Conservation (phyloP, 2,888 invertebrate species). For the Drosophila anomalata region DNA sequence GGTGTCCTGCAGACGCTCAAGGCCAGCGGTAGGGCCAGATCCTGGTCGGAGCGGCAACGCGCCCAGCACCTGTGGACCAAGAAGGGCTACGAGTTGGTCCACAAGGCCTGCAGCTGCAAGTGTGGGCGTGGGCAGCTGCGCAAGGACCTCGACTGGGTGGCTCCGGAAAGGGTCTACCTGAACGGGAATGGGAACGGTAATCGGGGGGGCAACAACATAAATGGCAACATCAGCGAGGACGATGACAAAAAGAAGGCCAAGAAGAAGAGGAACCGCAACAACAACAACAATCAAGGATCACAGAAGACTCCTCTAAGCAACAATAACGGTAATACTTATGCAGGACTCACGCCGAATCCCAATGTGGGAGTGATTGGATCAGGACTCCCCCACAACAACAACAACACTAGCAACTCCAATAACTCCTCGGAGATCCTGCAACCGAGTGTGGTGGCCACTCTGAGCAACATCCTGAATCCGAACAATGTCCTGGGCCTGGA, state of each 20-base stretch:
- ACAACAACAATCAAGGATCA: slow-evolving; percentile 25
- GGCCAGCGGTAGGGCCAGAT: slow-evolving; percentile 94
- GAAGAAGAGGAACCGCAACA: slow-evolving; percentile 87
- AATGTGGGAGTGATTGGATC: slow-evolving; percentile 82
- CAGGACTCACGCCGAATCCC: slow-evolving; percentile 68
- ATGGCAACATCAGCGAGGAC: slow-evolving; percentile 82
- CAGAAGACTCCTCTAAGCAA: slow-evolving; percentile 84
- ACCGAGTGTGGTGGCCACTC: slow-evolving; percentile 59
- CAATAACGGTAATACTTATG: slow-evolving; percentile 56
- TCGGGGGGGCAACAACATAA: slow-evolving; percentile 2
- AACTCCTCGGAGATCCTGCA: slow-evolving; percentile 40
- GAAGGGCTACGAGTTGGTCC: slow-evolving; percentile 98
- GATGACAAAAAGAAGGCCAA: slow-evolving; percentile 86
- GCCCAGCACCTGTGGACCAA: slow-evolving; percentile 98
- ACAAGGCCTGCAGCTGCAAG: slow-evolving; percentile 96
- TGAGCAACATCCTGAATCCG: slow-evolving; percentile 65
- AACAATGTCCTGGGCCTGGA: slow-evolving; percentile 81
- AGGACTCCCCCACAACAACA: slow-evolving; percentile 72
- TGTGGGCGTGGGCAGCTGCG: slow-evolving; percentile 96
- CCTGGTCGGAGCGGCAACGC: slow-evolving; percentile 97
- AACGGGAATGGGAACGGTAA: slow-evolving; percentile 6
- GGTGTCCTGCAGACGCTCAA: slow-evolving; percentile 94
- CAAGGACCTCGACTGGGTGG: slow-evolving; percentile 96
- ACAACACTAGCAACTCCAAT: slow-evolving; percentile 36
- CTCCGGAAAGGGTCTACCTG: neutral